These are phyloP conservation scores for Drosophila athabasca DNA, from an alignment of 1,140 invertebrate genomes.

Conservation along the genomic window DNA sequence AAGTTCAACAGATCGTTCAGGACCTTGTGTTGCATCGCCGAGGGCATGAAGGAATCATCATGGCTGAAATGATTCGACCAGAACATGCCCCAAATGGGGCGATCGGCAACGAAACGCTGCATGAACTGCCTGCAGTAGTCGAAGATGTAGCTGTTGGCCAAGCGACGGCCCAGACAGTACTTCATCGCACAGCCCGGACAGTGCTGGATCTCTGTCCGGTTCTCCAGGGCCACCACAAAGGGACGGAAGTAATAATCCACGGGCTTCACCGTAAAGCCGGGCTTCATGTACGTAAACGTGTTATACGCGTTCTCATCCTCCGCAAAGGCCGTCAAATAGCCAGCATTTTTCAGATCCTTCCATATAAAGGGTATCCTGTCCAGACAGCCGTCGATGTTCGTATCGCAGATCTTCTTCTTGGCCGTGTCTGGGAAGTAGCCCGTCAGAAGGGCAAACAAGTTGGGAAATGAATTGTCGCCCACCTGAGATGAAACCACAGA, in stretches of 20 bases:
- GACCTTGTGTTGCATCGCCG: slow-evolving; percentile 87
- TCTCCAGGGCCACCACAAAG: slow-evolving; percentile 87
- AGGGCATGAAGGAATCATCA: slow-evolving; percentile 89
- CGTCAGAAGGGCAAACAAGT: slow-evolving; percentile 90
- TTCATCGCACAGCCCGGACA: slow-evolving; percentile 26
- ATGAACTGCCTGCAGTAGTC: slow-evolving; percentile 86
- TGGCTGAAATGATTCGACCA: slow-evolving; percentile 91
- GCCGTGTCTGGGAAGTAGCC: slow-evolving; percentile 86
- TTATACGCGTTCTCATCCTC: slow-evolving; percentile 90
- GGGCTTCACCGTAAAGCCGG: slow-evolving; percentile 90
- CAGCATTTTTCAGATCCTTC: slow-evolving; percentile 88
- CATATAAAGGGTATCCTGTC: slow-evolving; percentile 91
- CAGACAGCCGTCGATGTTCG: slow-evolving; percentile 84
- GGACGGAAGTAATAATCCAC: slow-evolving; percentile 93
- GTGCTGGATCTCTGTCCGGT: slow-evolving; percentile 84
- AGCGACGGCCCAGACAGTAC: slow-evolving; percentile 85
- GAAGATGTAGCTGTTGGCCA: slow-evolving; percentile 85
- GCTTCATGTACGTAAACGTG: slow-evolving; percentile 91
- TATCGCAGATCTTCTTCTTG: slow-evolving; percentile 84
- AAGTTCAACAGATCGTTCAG: slow-evolving; percentile 86
- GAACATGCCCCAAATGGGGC: slow-evolving; percentile 89
- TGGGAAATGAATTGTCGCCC: slow-evolving; percentile 92
- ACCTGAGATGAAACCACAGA: slow-evolving; percentile 76
- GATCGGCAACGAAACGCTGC: slow-evolving; percentile 61
- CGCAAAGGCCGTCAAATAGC: slow-evolving; percentile 90